These are phyloP conservation scores for Arge pagana DNA, from an alignment of 2,888 invertebrate species.

Conservation along the genomic window DNA sequence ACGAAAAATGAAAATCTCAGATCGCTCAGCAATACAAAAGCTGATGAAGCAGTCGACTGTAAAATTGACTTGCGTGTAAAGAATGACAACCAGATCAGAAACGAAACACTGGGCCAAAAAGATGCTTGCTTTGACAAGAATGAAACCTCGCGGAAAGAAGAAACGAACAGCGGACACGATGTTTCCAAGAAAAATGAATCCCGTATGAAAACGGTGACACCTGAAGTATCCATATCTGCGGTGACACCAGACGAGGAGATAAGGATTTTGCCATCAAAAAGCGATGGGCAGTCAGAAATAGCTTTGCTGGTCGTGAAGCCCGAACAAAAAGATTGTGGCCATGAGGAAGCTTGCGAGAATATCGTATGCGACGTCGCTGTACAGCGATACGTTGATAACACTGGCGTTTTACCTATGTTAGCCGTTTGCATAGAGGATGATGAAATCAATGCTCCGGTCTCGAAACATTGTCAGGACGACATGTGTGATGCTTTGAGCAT, in stretches of 20 bases:
- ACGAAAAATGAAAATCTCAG: slow-evolving; percentile 20
- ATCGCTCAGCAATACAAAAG: no score
- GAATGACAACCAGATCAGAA: no score
- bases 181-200: background rate
- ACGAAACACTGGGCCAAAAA: no score
- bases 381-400: slow-evolving; percentile 43
- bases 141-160: no score
- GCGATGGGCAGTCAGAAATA: slow-evolving; percentile 49
- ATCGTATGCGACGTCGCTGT: slow-evolving; percentile 47
- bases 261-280: slow-evolving; percentile 49
- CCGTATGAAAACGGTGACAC: slow-evolving; percentile 12
- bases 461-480: slow-evolving; percentile 44
- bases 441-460: slow-evolving; percentile 47
- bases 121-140: background rate
- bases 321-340: slow-evolving; percentile 45
- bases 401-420: slow-evolving; percentile 43
- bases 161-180: background rate
- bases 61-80: no score
- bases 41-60: no score
- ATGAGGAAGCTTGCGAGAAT: slow-evolving; percentile 48
- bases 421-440: slow-evolving; percentile 42
- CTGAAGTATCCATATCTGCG: slow-evolving; percentile 38
- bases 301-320: slow-evolving; percentile 42
- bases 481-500: slow-evolving; percentile 48
- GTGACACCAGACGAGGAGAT: slow-evolving; percentile 34